phyloP scores from a whole-genome alignment of 2,888 invertebrate genomes.

The Conops quadrifasciatus region DNA sequence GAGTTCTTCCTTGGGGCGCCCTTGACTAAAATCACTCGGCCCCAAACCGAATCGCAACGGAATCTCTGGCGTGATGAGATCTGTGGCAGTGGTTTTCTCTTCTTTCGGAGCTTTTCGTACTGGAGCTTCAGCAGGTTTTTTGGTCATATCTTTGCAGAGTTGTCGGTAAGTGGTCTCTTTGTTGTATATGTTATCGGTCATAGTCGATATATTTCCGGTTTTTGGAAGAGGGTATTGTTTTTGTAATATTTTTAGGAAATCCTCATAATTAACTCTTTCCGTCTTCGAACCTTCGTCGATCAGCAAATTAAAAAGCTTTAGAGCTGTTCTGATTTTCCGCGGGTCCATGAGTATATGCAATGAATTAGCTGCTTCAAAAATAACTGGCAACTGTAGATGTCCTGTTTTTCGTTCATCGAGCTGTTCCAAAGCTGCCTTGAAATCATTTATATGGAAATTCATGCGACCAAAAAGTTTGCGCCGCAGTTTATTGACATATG shows the following conservation, averaged over 20 bases:
- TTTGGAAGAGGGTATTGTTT: constrained; percentile 50
- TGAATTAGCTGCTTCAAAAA: constrained; percentile 47
- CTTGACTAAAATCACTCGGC: constrained; percentile 50
- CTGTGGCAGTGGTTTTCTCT: constrained; percentile 44
- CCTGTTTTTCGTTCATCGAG: constrained; percentile 48
- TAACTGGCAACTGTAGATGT: constrained; percentile 41
- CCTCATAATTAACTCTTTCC: constrained; percentile 48
- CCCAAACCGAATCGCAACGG: constrained; percentile 47
- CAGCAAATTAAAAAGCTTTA: constrained; percentile 49
- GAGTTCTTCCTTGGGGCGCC: constrained; percentile 51
- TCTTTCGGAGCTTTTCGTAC: constrained; percentile 30
- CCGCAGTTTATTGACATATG: constrained; percentile 51
- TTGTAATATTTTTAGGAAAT: constrained; percentile 50
- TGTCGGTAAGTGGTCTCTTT: constrained; percentile 55
- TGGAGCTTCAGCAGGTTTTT: constrained; percentile 35
- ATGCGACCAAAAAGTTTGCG: constrained; percentile 46
- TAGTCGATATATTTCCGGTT: constrained; percentile 40
- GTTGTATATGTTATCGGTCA: constrained; percentile 44
- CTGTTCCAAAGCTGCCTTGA: constrained; percentile 47
- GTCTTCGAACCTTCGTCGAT: constrained; percentile 43
- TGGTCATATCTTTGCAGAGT: constrained; percentile 51
- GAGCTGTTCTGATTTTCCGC: constrained; percentile 45
- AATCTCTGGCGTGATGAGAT: constrained; percentile 52
- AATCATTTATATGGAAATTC: constrained; percentile 49
- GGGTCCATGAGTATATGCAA: constrained; percentile 46